phyloP scores from a whole-genome alignment of 2,888 invertebrate genomes.

The Chaetogeoica ovagalla region DNA sequence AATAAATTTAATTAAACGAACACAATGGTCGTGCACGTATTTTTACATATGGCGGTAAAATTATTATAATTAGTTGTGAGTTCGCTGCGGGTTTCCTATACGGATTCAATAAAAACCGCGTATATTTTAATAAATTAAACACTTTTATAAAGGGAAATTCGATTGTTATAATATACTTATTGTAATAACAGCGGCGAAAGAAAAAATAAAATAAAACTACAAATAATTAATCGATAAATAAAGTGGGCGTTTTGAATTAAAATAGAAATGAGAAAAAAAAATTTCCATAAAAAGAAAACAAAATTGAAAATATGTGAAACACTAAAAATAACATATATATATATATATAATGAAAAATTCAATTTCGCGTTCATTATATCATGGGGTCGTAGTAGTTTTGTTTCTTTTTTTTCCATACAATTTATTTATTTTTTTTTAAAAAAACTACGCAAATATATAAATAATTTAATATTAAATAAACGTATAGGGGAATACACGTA shows the following conservation, averaged over 20 bases:
- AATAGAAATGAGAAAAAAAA: neutral
- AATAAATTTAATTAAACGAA: too few relatives aligned
- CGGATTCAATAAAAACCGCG: too few relatives aligned
- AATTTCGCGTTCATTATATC: neutral
- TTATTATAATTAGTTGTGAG: too few relatives aligned
- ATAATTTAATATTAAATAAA: neutral
- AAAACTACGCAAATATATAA: conserved; percentile 15
- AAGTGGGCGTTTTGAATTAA: neutral
- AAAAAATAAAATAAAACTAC: neutral
- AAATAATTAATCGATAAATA: neutral
- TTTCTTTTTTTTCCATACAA: neutral
- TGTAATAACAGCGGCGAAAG: too few relatives aligned
- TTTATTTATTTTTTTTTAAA: neutral
- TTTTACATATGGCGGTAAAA: too few relatives aligned
- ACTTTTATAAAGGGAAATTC: too few relatives aligned
- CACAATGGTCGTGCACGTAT: too few relatives aligned
- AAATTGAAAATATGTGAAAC: conserved; percentile 1
- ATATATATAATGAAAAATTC: conserved; percentile 13
- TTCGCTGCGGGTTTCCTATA: too few relatives aligned
- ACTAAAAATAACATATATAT: conserved; percentile 15
- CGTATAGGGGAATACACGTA: neutral
- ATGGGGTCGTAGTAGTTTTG: neutral
- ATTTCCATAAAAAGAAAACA: neutral
- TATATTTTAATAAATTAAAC: too few relatives aligned
- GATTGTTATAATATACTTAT: too few relatives aligned